Evolutionary conservation across 2,113 vertebrate species (phyloP), one percentile per base, ranked within the genome.

Genomic region (Tautogolabrus adspersus): DNA sequence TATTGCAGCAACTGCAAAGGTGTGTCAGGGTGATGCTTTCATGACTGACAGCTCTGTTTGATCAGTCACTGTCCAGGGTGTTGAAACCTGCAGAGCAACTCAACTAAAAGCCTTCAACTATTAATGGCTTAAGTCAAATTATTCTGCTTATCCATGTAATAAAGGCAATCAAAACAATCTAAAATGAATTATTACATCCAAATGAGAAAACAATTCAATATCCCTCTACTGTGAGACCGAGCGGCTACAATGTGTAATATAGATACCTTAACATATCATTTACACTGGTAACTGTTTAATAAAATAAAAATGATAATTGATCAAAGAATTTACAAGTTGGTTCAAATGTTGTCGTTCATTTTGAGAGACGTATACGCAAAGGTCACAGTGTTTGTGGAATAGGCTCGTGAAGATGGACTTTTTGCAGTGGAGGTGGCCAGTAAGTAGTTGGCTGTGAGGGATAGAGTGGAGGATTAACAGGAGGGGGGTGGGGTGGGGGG

Each of bases 401-500:
- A 52, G 18, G 13, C 30, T 64, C 5, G 46, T 47, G 16, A 19
- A 67, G 52, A 76, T 11, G 2, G 30, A 67, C 34, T 16, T 13
- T 60, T 19, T 75, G 58, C 60, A 18, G 54, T 22, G 71, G 0
- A 47, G 60, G 73, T 62, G 69, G 71, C 55, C 57, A 64, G 46
- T 85, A 58, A 87, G 71, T 79, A 51, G 81, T 73, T 80, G 76
- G 61, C 76, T 56, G 49, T 13, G 72, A 83, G 80, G 78, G 82
- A 81, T 81, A 75, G 67, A 68, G 78, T 54, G 51, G 80, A 89
- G 49, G 91, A 91, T 91, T 92, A 91, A 66, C 81, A 66, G 52
- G 60, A 61, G 66, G 46, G 58, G 23, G 0, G n/a, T 63, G 13
- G 52, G 6, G 58, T 12, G 26, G 21, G 26, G 21, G 56, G 11